Percentiles rank a stretch among this genome's conserved stretches.
Evolutionary conservation across 2,113 vertebrate species (phyloP).

Genomic region (Neogobius melanostomus): DNA sequence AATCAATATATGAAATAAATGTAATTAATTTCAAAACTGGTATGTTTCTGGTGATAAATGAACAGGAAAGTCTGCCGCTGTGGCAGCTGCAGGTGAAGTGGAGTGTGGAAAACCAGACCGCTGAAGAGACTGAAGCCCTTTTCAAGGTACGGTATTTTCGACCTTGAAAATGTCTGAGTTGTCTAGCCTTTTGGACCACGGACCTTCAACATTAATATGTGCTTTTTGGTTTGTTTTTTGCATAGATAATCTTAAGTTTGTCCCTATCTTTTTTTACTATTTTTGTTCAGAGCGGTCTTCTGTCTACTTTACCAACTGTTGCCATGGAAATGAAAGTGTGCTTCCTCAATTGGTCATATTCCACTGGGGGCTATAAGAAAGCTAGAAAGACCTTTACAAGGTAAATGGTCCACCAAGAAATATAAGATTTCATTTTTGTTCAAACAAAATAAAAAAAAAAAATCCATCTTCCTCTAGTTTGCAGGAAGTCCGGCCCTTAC

Average conservation of each 20-base stretch:
- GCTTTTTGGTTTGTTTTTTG: neutral
- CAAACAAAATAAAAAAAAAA: neutral
- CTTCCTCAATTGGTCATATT: conserved; percentile 90
- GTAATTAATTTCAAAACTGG: neutral
- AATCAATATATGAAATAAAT: neutral
- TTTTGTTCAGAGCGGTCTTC: conserved; percentile 81
- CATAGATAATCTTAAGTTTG: neutral
- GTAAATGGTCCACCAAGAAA: conserved; percentile 59
- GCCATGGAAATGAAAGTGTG: conserved; percentile 84
- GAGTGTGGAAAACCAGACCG: conserved; percentile 76
- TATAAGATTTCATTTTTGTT: neutral
- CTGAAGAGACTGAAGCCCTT: conserved; percentile 81
- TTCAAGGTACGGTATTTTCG: conserved; percentile 81
- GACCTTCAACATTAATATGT: too few species aligned
- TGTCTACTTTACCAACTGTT: conserved; percentile 70
- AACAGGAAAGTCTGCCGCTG: conserved; percentile 83
- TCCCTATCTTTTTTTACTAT: conserved; percentile 17
- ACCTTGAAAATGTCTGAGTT: too few species aligned
- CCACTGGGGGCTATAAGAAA: conserved; percentile 85
- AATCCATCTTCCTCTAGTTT: conserved; percentile 72
- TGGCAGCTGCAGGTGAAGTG: conserved; percentile 88
- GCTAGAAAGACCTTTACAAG: conserved; percentile 86
- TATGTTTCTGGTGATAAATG: neutral
- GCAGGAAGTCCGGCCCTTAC: conserved; percentile 86
- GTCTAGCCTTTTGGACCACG: too few species aligned